These are phyloP conservation scores for Anguilla marmorata DNA, from an alignment of 2,797 vertebrate species.

Conservation along the genomic window DNA sequence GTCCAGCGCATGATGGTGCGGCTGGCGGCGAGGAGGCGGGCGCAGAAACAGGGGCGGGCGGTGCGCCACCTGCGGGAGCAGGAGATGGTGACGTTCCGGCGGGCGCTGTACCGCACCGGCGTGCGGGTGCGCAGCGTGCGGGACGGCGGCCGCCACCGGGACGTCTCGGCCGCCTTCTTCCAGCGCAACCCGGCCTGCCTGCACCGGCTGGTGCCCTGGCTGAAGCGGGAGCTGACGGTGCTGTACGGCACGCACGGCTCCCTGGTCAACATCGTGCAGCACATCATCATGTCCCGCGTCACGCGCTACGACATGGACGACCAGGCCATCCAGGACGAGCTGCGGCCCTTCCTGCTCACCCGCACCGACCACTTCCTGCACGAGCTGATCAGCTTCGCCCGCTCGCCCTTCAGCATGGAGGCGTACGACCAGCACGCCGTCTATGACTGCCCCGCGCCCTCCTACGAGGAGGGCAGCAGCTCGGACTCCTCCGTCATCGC, in stretches of 20 bases:
- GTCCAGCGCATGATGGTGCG: constrained; percentile 74
- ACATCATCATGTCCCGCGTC: constrained; percentile 81
- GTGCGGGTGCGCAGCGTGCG: constrained; percentile 76
- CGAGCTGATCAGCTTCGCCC: constrained; percentile 84
- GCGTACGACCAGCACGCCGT: constrained; percentile 82
- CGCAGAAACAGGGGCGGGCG: constrained; percentile 72
- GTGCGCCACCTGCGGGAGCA: constrained; percentile 76
- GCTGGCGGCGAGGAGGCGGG: constrained; percentile 67
- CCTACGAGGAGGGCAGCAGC: constrained; percentile 72
- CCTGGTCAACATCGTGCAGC: constrained; percentile 82
- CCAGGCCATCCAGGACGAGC: constrained; percentile 76
- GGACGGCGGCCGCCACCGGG: constrained; percentile 73
- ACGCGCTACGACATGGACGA: constrained; percentile 81
- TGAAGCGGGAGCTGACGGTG: constrained; percentile 84
- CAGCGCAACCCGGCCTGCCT: constrained; percentile 77
- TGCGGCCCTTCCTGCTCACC: constrained; percentile 82
- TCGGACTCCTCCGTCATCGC: constrained; percentile 83
- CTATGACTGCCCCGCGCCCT: constrained; percentile 80
- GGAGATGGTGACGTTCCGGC: constrained; percentile 81
- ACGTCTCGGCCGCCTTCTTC: constrained; percentile 82
- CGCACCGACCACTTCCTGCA: constrained; percentile 89
- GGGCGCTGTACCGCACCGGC: constrained; percentile 80
- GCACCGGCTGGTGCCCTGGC: constrained; percentile 81
- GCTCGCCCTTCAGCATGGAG: constrained; percentile 83
- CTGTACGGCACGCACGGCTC: constrained; percentile 81